A percentile compares a stretch with the other conserved stretches of the same genome.
Conservation (phyloP, 1,140 invertebrate species). For the Zaprionus kolodkinae region DNA sequence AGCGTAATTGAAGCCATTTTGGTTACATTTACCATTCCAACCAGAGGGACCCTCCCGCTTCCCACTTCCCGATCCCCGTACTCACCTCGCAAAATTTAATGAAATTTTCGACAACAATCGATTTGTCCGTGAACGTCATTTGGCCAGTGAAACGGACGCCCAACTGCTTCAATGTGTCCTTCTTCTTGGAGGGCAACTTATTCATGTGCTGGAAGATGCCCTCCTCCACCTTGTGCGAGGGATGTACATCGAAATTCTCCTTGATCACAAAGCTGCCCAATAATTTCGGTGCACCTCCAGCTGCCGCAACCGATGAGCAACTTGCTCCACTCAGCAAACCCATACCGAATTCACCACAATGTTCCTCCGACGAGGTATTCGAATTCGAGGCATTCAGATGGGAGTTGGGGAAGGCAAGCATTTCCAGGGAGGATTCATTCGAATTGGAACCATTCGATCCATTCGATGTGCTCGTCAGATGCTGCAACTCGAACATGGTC, state of each 20-base stretch:
- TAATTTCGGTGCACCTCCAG: constrained; percentile 60
- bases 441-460: constrained; percentile 75
- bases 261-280: constrained; percentile 79
- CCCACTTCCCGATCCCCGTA: constrained; percentile 13
- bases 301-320: constrained; percentile 50
- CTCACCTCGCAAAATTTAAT: constrained; percentile 82
- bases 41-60: background rate
- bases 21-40: constrained; percentile 10
- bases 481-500: constrained; percentile 79
- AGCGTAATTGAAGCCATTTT: background rate
- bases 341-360: constrained; percentile 66
- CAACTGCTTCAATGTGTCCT: constrained; percentile 80
- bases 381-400: constrained; percentile 82
- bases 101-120: constrained; percentile 83
- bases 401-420: constrained; percentile 76
- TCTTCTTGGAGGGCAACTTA: constrained; percentile 80
- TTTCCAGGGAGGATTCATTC: constrained; percentile 77
- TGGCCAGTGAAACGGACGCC: constrained; percentile 83
- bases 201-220: constrained; percentile 84
- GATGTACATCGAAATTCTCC: constrained; percentile 82
- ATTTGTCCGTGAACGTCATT: constrained; percentile 83
- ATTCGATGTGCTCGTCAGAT: constrained; percentile 57
- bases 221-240: constrained; percentile 83
- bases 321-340: constrained; percentile 63
- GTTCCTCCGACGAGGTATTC: constrained; percentile 81